Conservation (phyloP, 2,797 vertebrate genomes). For the Ficedula albicollis region DNA sequence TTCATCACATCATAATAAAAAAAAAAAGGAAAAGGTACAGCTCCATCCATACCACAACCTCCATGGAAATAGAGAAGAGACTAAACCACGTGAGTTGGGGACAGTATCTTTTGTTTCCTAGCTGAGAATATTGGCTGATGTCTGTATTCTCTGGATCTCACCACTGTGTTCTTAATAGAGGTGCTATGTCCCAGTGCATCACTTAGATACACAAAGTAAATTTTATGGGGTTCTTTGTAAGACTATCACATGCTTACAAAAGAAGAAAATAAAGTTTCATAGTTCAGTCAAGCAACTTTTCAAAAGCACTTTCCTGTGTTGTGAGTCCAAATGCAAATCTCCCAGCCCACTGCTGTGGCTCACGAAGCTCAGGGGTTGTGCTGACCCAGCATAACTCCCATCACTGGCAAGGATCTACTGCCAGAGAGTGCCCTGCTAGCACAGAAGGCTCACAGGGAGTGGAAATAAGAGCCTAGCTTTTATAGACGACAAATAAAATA, state of each 20-base stretch:
- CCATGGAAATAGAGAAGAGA: neutral
- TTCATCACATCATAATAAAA: neutral
- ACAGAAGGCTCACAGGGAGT: neutral
- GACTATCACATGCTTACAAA: neutral
- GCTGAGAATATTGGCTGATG: neutral
- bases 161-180: rapidly evolving
- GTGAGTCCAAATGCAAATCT: neutral
- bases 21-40: neutral
- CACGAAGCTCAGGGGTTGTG: rapidly evolving
- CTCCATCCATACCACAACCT: neutral
- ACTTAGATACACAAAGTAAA: neutral
- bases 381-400: neutral
- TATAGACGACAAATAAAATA: neutral
- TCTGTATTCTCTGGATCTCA: neutral
- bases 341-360: neutral
- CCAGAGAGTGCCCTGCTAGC: neutral
- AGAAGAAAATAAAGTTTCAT: neutral
- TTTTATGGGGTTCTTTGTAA: neutral
- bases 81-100: neutral
- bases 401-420: neutral
- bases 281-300: neutral
- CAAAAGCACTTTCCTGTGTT: neutral
- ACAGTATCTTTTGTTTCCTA: neutral
- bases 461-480: neutral
- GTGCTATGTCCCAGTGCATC: neutral